Evolutionary conservation across 2,888 invertebrate species (phyloP).

Genomic region (Amaurobius ferox): DNA sequence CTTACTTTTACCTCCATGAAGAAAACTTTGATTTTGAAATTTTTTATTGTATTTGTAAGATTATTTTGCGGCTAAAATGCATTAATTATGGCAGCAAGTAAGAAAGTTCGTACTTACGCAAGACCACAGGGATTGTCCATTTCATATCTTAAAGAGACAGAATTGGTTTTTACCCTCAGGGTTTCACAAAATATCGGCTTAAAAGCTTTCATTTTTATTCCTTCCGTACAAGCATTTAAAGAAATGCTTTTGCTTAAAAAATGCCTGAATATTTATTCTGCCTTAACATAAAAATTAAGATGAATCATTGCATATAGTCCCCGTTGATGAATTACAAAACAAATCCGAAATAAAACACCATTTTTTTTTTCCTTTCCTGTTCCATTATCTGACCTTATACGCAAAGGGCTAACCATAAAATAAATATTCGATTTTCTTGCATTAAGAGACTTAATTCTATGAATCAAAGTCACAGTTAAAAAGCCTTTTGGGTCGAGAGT

Average conservation of each 20-base stretch:
- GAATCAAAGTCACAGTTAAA: slow-evolving; percentile 50
- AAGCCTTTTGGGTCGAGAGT: slow-evolving; percentile 58
- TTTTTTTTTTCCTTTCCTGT: slow-evolving; percentile 10
- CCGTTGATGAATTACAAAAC: slow-evolving; percentile 32
- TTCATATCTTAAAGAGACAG: neutral
- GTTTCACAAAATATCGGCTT: neutral
- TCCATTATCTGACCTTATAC: slow-evolving; percentile 48
- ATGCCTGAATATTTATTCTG: slow-evolving; percentile 35
- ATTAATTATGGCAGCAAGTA: too few species aligned
- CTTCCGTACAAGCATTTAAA: neutral
- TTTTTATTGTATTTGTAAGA: too few species aligned
- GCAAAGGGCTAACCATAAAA: slow-evolving; percentile 29
- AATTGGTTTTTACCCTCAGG: neutral
- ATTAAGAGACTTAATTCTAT: slow-evolving; percentile 37
- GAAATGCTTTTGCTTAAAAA: neutral
- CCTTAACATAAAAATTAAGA: neutral
- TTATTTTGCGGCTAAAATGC: too few species aligned
- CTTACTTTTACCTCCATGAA: too few species aligned
- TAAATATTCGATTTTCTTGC: slow-evolving; percentile 49
- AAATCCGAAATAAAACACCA: neutral
- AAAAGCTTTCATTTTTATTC: slow-evolving; percentile 12
- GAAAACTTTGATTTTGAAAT: too few species aligned
- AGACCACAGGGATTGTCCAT: neutral
- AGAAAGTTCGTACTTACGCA: too few species aligned
- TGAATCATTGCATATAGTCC: slow-evolving; percentile 39